Evolutionary conservation across 2,888 invertebrate genomes (phyloP).

Genomic region (Drosophila flavopinicola): DNA sequence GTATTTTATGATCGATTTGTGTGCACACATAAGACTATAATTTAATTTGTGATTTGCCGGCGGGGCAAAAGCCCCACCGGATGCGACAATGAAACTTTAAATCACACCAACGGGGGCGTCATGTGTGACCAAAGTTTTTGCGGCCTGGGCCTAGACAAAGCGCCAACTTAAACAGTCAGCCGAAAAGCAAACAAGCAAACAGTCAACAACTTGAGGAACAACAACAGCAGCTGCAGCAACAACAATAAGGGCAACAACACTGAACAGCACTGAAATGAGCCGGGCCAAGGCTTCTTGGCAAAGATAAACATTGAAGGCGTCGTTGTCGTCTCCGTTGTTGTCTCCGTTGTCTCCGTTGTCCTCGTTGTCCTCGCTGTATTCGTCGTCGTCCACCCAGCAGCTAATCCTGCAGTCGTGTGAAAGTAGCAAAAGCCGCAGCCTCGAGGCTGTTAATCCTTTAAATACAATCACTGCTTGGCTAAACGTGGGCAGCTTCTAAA

Average conservation of each 20-base stretch:
- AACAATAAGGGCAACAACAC: not conserved
- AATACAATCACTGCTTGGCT: slow-evolving; percentile 56
- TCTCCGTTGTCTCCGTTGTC: slow-evolving; percentile 15
- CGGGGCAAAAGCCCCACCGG: slow-evolving; percentile 2
- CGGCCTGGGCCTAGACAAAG: slow-evolving; percentile 56
- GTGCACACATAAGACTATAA: slow-evolving; percentile 65
- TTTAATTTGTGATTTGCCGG: slow-evolving; percentile 69
- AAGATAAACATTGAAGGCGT: slow-evolving; percentile 60
- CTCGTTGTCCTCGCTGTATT: no score
- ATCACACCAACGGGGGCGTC: slow-evolving; percentile 48
- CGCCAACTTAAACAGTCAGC: slow-evolving; percentile 72
- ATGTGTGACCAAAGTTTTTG: slow-evolving; percentile 69
- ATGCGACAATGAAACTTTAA: slow-evolving; percentile 53
- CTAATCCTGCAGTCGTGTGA: slow-evolving; percentile 61
- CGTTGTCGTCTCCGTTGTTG: slow-evolving; percentile 15
- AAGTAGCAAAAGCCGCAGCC: slow-evolving; percentile 73
- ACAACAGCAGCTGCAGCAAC: slow-evolving; percentile 11
- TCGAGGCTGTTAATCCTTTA: slow-evolving; percentile 76
- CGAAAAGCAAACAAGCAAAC: slow-evolving; percentile 64
- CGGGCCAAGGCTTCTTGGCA: slow-evolving; percentile 51
- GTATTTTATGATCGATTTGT: slow-evolving; percentile 80
- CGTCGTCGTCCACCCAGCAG: slow-evolving; percentile 25
- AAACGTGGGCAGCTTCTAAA: slow-evolving; percentile 37
- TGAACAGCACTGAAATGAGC: slow-evolving; percentile 20
- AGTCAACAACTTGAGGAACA: slow-evolving; percentile 39